These are phyloP conservation scores for Neoarius graeffei DNA, from an alignment of 2,113 vertebrate genomes.

Conservation along the genomic window DNA sequence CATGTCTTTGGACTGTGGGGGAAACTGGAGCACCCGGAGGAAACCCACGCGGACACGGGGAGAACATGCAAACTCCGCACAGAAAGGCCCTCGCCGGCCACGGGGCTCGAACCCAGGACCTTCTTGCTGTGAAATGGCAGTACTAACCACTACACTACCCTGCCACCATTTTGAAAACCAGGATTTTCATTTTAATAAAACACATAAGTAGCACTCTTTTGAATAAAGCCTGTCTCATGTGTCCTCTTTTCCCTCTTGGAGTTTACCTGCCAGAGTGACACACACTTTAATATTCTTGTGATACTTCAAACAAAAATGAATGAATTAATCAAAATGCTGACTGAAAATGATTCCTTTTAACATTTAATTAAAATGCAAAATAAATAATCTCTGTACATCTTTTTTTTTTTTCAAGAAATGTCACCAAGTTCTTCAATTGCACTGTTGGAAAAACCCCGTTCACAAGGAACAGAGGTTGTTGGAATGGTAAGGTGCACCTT, in stretches of 20 bases:
- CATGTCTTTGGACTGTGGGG: too few species aligned
- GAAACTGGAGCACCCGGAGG: too few species aligned
- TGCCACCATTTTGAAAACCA: too few species aligned
- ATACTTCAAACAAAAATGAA: not conserved
- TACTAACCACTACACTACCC: too few species aligned
- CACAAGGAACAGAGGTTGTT: not conserved
- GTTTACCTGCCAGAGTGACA: not conserved
- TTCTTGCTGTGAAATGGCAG: too few species aligned
- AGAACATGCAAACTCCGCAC: too few species aligned
- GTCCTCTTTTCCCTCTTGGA: not conserved
- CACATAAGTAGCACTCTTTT: not conserved
- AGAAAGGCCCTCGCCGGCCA: too few species aligned
- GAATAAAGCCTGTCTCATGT: not conserved
- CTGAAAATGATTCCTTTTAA: not conserved
- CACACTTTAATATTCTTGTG: not conserved
- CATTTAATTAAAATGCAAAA: not conserved
- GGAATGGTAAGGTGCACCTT: not conserved
- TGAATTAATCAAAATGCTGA: not conserved
- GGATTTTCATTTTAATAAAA: not conserved
- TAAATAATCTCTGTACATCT: not conserved
- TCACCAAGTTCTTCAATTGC: not conserved
- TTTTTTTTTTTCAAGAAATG: not conserved
- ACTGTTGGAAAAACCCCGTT: not conserved
- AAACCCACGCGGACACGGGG: too few species aligned
- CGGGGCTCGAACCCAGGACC: too few species aligned